These are phyloP conservation scores for Holacanthus passer DNA, from an alignment of 2,113 vertebrate genomes.

Conservation along the genomic window DNA sequence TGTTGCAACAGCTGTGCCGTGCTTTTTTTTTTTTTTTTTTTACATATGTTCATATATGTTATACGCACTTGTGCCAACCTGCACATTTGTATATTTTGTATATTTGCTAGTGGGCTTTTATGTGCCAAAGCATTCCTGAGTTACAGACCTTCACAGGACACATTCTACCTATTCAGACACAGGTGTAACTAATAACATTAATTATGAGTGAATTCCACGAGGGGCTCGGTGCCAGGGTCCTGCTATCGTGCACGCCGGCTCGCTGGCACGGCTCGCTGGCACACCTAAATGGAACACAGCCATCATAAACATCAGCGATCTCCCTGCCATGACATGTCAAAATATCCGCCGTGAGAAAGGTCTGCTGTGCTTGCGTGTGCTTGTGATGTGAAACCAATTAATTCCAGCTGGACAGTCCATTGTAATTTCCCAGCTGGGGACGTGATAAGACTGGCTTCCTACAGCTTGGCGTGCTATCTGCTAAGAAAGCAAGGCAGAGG, in stretches of 20 bases:
- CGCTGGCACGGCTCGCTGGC: constrained; percentile 10
- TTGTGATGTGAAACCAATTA: constrained; percentile 46
- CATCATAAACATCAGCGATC: constrained; percentile 1
- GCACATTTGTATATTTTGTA: not conserved
- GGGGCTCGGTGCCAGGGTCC: not conserved
- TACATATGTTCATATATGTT: not conserved
- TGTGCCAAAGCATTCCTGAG: not conserved
- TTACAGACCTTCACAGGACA: not conserved
- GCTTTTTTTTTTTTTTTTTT: not conserved
- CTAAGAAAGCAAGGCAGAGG: not conserved
- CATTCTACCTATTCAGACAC: not conserved
- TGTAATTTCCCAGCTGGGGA: constrained; percentile 68
- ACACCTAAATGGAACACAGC: constrained; percentile 21
- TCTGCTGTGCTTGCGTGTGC: not conserved
- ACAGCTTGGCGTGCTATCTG: not conserved
- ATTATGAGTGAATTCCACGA: constrained; percentile 1
- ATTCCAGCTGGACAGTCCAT: constrained; percentile 56
- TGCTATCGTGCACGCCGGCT: not conserved
- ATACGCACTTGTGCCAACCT: not conserved
- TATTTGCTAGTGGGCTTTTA: not conserved
- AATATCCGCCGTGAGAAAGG: constrained; percentile 23
- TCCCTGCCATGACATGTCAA: constrained; percentile 24
- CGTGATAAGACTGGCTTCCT: constrained; percentile 43
- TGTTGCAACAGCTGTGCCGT: constrained; percentile 67
- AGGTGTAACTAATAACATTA: not conserved